Conservation (phyloP, 1,140 invertebrate species). For the Chymomyza costata region DNA sequence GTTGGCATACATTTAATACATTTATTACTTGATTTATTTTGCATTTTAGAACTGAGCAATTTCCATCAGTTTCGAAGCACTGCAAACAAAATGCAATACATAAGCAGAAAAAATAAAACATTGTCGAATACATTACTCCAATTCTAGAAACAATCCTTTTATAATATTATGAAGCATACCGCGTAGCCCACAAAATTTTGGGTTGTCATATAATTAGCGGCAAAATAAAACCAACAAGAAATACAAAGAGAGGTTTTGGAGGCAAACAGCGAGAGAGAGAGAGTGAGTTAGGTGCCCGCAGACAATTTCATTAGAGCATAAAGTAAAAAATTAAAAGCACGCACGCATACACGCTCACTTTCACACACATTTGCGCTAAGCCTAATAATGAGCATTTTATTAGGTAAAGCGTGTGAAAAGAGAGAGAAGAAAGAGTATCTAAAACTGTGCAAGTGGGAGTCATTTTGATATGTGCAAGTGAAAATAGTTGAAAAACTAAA, state of each 20-base stretch:
- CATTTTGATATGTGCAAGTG: conserved; percentile 21
- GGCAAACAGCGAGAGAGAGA: neutral
- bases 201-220: conserved; percentile 49
- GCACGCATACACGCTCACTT: conserved; percentile 8
- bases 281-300: conserved; percentile 32
- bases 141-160: conserved; percentile 20
- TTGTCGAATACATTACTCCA: too few relatives aligned
- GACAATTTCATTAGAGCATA: conserved; percentile 62
- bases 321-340: conserved; percentile 38
- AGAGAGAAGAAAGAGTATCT: neutral
- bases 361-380: conserved; percentile 14
- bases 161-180: conserved; percentile 21
- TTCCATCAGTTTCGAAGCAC: too few relatives aligned
- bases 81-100: too few relatives aligned
- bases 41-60: too few relatives aligned
- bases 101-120: too few relatives aligned
- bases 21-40: too few relatives aligned
- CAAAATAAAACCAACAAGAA: conserved; percentile 35
- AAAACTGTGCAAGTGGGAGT: neutral
- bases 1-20: too few relatives aligned
- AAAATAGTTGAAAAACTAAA: conserved; percentile 35
- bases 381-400: conserved; percentile 35
- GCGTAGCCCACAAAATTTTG: conserved; percentile 15
- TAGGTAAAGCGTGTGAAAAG: conserved; percentile 10
- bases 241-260: conserved; percentile 6